These are phyloP conservation scores for Eretmocerus hayati DNA, from an alignment of 2,888 invertebrate species.

Conservation along the genomic window DNA sequence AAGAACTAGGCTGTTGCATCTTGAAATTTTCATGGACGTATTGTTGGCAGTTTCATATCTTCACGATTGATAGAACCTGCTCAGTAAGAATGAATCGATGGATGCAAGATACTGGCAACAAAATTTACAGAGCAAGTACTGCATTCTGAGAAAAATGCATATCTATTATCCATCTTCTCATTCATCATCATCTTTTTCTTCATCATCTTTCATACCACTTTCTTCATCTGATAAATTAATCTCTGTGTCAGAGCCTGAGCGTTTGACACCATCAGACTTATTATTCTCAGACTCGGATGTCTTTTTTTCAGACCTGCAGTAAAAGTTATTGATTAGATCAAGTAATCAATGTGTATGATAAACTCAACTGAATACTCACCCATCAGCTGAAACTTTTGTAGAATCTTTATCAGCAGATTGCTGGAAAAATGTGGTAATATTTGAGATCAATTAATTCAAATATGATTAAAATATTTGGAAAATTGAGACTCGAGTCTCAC, in stretches of 20 bases:
- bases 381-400: conserved; percentile 5
- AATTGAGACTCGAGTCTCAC: too few species aligned
- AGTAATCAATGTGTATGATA: conserved; percentile 3
- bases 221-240: conserved; percentile 32
- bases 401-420: conserved; percentile 42
- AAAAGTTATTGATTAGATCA: conserved; percentile 3
- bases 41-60: conserved; percentile 19
- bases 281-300: conserved; percentile 26
- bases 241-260: conserved; percentile 31
- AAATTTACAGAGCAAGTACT: too few species aligned
- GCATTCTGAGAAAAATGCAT: too few species aligned
- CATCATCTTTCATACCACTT: conserved; percentile 38
- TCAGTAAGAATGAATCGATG: conserved; percentile 19
- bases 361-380: conserved; percentile 5
- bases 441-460: conserved; percentile 23
- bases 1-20: conserved; percentile 9
- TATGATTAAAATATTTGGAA: neutral
- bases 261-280: conserved; percentile 30
- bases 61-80: conserved; percentile 11
- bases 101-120: too few species aligned
- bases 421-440: too few species aligned
- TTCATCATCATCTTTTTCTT: conserved; percentile 42
- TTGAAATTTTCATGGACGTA: conserved; percentile 15
- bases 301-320: conserved; percentile 36
- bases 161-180: conserved; percentile 42